Evolutionary conservation across 2,113 vertebrate genomes (phyloP).

Genomic region (Clarias magur): DNA sequence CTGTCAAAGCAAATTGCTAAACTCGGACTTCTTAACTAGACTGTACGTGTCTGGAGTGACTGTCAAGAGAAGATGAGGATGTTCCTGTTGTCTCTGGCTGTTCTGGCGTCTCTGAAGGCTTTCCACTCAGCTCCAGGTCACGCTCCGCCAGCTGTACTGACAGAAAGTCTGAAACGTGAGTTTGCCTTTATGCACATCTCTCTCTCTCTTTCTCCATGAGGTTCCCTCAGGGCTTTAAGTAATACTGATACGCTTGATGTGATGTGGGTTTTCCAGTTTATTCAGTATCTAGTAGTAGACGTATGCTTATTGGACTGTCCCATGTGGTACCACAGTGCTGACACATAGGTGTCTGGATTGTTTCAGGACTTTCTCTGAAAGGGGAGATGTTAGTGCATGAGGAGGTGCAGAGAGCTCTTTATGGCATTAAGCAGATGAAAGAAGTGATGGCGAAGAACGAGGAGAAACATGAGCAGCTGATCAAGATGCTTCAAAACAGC

Average conservation of each 20-base stretch:
- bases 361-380: constrained; percentile 77
- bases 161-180: constrained; percentile 78
- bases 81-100: constrained; percentile 64
- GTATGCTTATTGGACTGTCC: background rate
- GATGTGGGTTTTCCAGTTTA: background rate
- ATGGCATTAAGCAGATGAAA: constrained; percentile 88
- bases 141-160: constrained; percentile 50
- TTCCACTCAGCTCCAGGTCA: constrained; percentile 63
- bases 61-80: constrained; percentile 72
- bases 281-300: background rate
- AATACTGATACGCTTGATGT: background rate
- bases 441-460: constrained; percentile 83
- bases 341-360: background rate
- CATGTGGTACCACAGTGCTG: background rate
- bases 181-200: background rate
- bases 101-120: constrained; percentile 63
- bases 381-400: constrained; percentile 78
- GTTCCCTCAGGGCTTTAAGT: background rate
- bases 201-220: background rate
- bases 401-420: constrained; percentile 82
- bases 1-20: background rate
- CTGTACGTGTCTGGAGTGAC: background rate
- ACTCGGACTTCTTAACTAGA: background rate
- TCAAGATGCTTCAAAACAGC: constrained; percentile 83
- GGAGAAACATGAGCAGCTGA: constrained; percentile 82